Base-by-base conservation (phyloP, 2,888 invertebrate genomes). In the Lymantria monacha region DNA sequence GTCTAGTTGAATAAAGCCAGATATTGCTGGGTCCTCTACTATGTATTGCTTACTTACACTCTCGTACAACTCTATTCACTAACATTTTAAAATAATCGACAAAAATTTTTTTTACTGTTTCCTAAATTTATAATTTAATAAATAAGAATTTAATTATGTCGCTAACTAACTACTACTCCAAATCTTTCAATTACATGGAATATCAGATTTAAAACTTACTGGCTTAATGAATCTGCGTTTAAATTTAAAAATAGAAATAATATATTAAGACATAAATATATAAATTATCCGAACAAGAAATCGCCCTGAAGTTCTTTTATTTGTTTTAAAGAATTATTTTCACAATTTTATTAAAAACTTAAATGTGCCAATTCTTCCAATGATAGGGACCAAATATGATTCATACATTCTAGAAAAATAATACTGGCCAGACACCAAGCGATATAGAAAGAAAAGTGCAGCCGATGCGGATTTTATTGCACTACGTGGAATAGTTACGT, bases 1-100 rank as follows among this genome's bases (percentile, higher is more conserved):
- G 78, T 81, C 82, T 82, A 82, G 82, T 83, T 85, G 85, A 85
- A 87, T 87, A 84, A 81, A 84, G 79, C 77, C 72, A 69, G 75
- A 74, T 70, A 70, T 70, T 72, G 74, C 73, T 76, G 62, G 71
- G 66, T 63, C 76, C 70, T 73, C 77, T 81, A 82, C 79, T 33
- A 33, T 66, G 69, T 63, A 66, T 30, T 70, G 68, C 73, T 61
- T 71, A 67, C 65, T 53, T 59, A 70, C 22, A 72, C 67, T 74
- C 72, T 69, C 70, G 75, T 73, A 84, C 83, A 83, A 75, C 82
- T 87, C 79, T 82, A 85, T 87, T 75, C 70, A 68, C 63, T 61
- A 63, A 66, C 52, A 33, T 30, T 49, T 41, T 51, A 42, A 9
- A 15, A 43, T 49, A 51, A 55, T 61, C 37, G 47, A 41, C 45